phyloP scores from a whole-genome alignment of 1,140 invertebrate species.

The Bombus impatiens region DNA sequence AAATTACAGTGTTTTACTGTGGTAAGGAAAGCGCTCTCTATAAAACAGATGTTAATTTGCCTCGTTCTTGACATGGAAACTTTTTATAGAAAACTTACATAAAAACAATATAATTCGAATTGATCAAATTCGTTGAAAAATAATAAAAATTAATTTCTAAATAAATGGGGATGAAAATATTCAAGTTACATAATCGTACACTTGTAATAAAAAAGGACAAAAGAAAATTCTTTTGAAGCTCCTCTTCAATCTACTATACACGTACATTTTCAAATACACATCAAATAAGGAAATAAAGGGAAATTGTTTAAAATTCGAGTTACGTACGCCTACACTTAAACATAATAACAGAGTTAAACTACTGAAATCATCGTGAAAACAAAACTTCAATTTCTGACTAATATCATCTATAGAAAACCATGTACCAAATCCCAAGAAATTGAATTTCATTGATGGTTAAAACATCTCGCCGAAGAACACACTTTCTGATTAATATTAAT shows the following conservation, averaged over 20 bases:
- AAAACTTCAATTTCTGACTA: no score
- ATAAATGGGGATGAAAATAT: not conserved
- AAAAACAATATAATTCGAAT: no score
- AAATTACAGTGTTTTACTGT: not conserved
- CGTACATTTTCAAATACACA: not conserved
- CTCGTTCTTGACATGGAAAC: not conserved
- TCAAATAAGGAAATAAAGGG: not conserved
- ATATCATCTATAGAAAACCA: no score
- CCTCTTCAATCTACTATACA: no score
- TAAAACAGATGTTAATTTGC: not conserved
- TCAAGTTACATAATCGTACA: not conserved
- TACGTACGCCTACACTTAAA: not conserved
- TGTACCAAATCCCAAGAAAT: no score
- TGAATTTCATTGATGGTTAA: not conserved
- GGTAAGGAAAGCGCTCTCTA: not conserved
- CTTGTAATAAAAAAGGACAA: not conserved
- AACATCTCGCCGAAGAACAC: no score
- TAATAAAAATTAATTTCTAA: not conserved
- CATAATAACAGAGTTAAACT: not conserved
- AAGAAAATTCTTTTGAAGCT: no score
- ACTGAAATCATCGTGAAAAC: not conserved
- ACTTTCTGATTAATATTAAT: not conserved
- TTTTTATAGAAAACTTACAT: no score
- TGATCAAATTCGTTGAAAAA: not conserved
- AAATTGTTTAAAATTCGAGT: not conserved